Base-by-base conservation (phyloP, 1,140 invertebrate genomes). In the Sitodiplosis mosellana region DNA sequence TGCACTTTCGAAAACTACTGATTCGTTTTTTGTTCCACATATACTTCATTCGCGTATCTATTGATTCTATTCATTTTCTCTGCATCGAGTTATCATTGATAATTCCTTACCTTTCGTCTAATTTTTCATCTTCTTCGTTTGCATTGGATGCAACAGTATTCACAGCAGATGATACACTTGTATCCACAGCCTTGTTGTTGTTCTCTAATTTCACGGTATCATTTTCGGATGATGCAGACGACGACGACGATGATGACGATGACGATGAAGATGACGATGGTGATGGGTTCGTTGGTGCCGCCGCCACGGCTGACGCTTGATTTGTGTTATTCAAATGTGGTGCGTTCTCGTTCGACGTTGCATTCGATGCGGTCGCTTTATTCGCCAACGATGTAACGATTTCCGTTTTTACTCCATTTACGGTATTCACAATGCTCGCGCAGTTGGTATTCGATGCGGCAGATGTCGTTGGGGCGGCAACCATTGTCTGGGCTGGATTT, bases 221-320 rank as follows among this genome's bases (percentile, higher is more conserved):
- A 33, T 45, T 19, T 37, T 27, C 27, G 15, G 33, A 15, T 34
- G 20, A 10, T 14, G 17, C 64, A 52, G 10, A 67, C 27, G 48
- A 64, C 66, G 7, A 64, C 67, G 6, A 68, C 46, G 1, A 63
- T 57, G 22, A 63, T 67, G 0, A 67, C 64, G 18, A 67, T 55
- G n/a, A 63, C 65, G 33, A 68, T 65, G 21, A 68, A 66, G 14
- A 67, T 40, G 52, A n/a, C n/a, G n/a, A n/a, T n/a, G n/a, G n/a
- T n/a, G n/a, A 27, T 27, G 27, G 4, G 10, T 27, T 27, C 10
- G 27, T 27, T 5, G 27, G 3, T 3, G 27, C 3, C 27, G 27
- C 27, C 27, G 27, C 10, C 10, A 27, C 27, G 4, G 27, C 27
- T 10, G 27, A 27, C 10, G 27, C 27, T 27, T 27, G 27, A 27